These are phyloP conservation scores for Myotis vivesi DNA, from an alignment of 2,797 vertebrate species.

Conservation along the genomic window DNA sequence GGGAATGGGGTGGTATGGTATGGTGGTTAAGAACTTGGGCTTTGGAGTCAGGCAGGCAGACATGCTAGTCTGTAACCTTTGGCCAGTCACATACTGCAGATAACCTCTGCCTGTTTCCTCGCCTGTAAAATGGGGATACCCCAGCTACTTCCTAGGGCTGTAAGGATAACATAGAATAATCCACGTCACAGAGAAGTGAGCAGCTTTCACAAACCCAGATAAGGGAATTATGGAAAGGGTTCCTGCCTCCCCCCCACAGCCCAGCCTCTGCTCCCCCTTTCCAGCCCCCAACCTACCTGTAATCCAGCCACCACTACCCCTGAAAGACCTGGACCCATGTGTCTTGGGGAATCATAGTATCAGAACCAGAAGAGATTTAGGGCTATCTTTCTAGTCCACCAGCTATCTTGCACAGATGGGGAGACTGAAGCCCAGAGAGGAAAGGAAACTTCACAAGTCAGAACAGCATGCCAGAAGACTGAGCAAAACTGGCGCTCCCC, in stretches of 20 bases:
- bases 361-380: conserved; percentile 37
- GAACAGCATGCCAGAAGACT: not conserved
- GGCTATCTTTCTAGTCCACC: not conserved
- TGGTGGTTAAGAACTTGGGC: not conserved
- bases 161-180: not conserved
- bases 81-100: not conserved
- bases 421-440: not conserved
- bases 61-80: not conserved
- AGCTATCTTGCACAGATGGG: not conserved
- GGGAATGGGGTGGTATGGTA: not conserved
- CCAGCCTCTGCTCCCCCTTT: not conserved
- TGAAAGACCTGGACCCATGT: not conserved
- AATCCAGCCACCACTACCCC: conserved; percentile 46
- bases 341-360: not conserved
- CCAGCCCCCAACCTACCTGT: not conserved
- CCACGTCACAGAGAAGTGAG: not conserved
- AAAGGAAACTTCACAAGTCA: not conserved
- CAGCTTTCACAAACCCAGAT: not conserved
- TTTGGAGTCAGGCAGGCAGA: not conserved
- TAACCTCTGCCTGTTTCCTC: conserved; percentile 20
- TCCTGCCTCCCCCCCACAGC: not conserved
- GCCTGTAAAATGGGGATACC: not conserved
- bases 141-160: not conserved
- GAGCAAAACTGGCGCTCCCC: not conserved
- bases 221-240: not conserved